These are phyloP conservation scores for Apostichopus californicus DNA, from an alignment of 35 echinoderm and acorn worm genomes.

Conservation along the genomic window DNA sequence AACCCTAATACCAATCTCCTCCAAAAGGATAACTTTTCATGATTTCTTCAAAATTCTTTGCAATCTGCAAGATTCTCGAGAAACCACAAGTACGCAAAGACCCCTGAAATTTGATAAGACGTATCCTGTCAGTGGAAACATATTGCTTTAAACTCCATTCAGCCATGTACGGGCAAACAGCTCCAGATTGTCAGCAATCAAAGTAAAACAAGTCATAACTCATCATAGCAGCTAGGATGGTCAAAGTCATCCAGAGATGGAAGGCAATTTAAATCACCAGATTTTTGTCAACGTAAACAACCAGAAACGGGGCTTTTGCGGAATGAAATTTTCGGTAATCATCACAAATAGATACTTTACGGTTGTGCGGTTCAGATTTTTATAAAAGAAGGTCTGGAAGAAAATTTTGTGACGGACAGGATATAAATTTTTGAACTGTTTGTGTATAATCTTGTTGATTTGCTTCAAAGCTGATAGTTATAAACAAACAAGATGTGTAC, in stretches of 20 bases:
- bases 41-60: too few relatives aligned
- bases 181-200: not conserved
- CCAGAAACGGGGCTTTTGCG: not conserved
- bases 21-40: too few relatives aligned
- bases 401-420: not conserved
- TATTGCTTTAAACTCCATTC: too few relatives aligned
- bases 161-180: not conserved
- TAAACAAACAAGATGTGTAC: too few relatives aligned
- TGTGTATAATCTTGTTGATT: not conserved
- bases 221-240: not conserved
- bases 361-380: not conserved
- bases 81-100: too few relatives aligned
- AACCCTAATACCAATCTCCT: too few relatives aligned
- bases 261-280: not conserved
- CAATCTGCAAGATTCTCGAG: too few relatives aligned
- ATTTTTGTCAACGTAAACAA: not conserved
- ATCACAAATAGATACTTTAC: not conserved
- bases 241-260: not conserved
- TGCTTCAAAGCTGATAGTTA: not conserved
- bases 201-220: not conserved
- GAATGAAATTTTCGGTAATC: not conserved
- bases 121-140: too few relatives aligned
- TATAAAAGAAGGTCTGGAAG: not conserved
- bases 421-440: not conserved
- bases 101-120: too few relatives aligned